Evolutionary conservation across 2,113 vertebrate species (phyloP), one percentile per base, ranked within the genome.

Genomic region (Grus americana): DNA sequence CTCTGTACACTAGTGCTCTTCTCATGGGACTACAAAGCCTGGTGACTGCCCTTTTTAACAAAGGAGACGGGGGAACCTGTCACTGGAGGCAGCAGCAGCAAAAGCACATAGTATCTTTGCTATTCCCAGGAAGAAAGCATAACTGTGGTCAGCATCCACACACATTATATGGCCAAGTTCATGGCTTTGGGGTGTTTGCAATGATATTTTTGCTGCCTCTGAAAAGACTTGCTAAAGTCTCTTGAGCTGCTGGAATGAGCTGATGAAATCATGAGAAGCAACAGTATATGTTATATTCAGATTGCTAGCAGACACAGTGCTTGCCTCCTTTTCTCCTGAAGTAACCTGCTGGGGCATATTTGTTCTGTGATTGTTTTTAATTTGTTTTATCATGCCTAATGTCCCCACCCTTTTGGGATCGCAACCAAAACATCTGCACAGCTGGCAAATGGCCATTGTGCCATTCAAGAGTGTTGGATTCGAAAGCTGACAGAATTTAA

Each of bases 151-250:
- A 93, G 52, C 23, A 91, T 79, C 52, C 23, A 50, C 36, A 52
- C 19, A 52, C 18, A 4, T 47, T 83, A 40, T 30, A 54, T 32
- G 49, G 19, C 17, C 32, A 78, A 78, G 32, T 86, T 88, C 4
- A 2, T 40, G 20, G 47, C 89, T 91, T 57, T 23, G 2, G 72
- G 68, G 80, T 79, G 32, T 95, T 96, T 92, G 27, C 15, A 54
- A 58, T 57, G 34, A 61, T 80, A 79, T 50, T 91, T 95, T 88
- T 93, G 44, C 58, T 88, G 76, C 47, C 27, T 96, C 79, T 95
- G 93, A 93, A 97, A 95, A 84, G 83, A 47, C 83, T 93, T 91
- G 86, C 79, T 95, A 29, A 88, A 74, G 27, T 86, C 63, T 61
- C 79, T 79, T 95, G 71, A 93, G 67, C 59, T 91, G n/a, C 63